A percentile compares a stretch with the other conserved stretches of the same genome.
Evolutionary conservation across 2,888 invertebrate genomes (phyloP).

Genomic region (Atrina japonica): DNA sequence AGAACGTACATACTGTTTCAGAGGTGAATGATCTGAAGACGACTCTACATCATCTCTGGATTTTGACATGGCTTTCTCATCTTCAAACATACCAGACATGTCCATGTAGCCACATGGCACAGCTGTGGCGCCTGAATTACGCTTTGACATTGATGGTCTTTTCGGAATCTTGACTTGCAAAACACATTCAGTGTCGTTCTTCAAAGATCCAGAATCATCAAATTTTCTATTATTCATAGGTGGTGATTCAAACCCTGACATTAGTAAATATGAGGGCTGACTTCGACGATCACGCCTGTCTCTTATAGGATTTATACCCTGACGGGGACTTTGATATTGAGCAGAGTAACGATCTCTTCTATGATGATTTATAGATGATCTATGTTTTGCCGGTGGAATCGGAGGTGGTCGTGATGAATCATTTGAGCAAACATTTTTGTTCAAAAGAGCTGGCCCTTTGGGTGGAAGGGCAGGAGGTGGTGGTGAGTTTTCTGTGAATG

Average conservation of each 20-base stretch:
- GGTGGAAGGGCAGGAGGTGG: slow-evolving; percentile 74
- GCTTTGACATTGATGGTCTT: slow-evolving; percentile 26
- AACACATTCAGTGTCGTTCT: slow-evolving; percentile 46
- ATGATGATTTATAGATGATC: slow-evolving; percentile 15
- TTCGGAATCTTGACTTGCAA: slow-evolving; percentile 52
- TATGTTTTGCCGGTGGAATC: slow-evolving; percentile 46
- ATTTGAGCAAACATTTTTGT: slow-evolving; percentile 45
- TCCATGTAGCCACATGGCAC: slow-evolving; percentile 63
- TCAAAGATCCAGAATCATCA: slow-evolving; percentile 7
- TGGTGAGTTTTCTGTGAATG: slow-evolving; percentile 51
- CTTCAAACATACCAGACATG: slow-evolving; percentile 62
- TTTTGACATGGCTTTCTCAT: slow-evolving; percentile 38
- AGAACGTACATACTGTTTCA: slow-evolving; percentile 54
- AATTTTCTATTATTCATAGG: slow-evolving; percentile 5
- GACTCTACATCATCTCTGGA: background rate
- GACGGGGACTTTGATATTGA: slow-evolving; percentile 18
- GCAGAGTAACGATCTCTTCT: slow-evolving; percentile 6
- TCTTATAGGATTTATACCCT: slow-evolving; percentile 24
- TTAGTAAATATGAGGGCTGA: slow-evolving; percentile 28
- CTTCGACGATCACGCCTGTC: slow-evolving; percentile 5
- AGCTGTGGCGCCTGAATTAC: background rate
- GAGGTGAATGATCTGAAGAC: slow-evolving; percentile 18
- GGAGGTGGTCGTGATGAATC: slow-evolving; percentile 32
- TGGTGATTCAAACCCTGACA: slow-evolving; percentile 24
- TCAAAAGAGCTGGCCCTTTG: slow-evolving; percentile 68